Conservation (phyloP, 2,888 invertebrate genomes). For the Drosophila imparisetae region DNA sequence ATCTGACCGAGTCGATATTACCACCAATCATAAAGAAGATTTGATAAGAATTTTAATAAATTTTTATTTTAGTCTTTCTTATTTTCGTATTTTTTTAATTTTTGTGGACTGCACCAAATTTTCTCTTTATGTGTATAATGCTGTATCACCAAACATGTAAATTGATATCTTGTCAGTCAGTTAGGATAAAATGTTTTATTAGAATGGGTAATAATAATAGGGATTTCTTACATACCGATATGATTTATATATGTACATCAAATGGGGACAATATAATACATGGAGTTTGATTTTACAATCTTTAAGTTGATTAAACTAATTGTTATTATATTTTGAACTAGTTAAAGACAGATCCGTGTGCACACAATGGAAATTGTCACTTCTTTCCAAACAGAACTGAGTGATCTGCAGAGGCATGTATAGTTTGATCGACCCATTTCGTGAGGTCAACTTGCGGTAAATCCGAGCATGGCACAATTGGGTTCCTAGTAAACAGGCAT, state of each 20-base stretch:
- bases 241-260: slow-evolving; percentile 64
- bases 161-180: neutral
- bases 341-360: slow-evolving; percentile 52
- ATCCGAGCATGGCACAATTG: slow-evolving; percentile 86
- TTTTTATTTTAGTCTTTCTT: neutral
- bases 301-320: slow-evolving; percentile 65
- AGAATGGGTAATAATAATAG: slow-evolving; percentile 4
- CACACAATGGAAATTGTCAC: slow-evolving; percentile 30
- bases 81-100: too few relatives aligned
- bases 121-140: neutral
- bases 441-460: slow-evolving; percentile 87
- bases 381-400: slow-evolving; percentile 61
- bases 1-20: too few relatives aligned
- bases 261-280: slow-evolving; percentile 64
- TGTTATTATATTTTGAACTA: slow-evolving; percentile 70
- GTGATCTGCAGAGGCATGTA: slow-evolving; percentile 56
- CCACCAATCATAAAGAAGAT: too few relatives aligned
- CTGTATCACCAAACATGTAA: neutral
- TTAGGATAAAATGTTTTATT: neutral
- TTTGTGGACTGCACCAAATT: neutral
- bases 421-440: slow-evolving; percentile 85
- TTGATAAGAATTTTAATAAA: neutral
- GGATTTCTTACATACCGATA: slow-evolving; percentile 40
- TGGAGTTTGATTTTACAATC: slow-evolving; percentile 50
- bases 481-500: slow-evolving; percentile 86